These are phyloP conservation scores for Haliaeetus leucogaster DNA, from an alignment of 2,113 vertebrate species.

Conservation along the genomic window DNA sequence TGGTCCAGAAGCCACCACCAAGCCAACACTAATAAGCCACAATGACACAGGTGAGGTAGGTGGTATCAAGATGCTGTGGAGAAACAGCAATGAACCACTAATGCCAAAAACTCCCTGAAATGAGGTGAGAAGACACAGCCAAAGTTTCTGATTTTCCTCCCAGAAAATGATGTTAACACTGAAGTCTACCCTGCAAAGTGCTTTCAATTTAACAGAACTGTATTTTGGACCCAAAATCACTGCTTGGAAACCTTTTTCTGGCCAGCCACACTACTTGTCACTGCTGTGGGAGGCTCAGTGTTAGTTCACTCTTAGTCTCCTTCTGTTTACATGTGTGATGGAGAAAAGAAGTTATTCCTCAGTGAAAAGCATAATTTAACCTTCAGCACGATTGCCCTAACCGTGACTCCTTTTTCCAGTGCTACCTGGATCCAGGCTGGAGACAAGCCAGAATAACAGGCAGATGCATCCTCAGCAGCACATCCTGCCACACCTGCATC, in stretches of 20 bases:
- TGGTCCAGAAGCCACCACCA: background rate
- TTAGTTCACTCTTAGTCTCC: background rate
- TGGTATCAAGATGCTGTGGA: background rate
- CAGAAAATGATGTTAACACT: background rate
- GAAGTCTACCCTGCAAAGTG: background rate
- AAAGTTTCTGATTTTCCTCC: background rate
- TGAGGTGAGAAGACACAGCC: background rate
- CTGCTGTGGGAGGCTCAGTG: background rate
- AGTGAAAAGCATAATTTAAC: background rate
- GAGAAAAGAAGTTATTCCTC: background rate
- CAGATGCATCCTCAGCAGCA: background rate
- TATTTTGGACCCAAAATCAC: background rate
- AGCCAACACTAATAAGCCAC: background rate
- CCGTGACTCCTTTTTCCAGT: background rate
- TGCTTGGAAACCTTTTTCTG: background rate
- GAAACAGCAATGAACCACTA: background rate
- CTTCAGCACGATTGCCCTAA: background rate
- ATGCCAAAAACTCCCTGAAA: background rate
- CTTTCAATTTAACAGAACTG: background rate
- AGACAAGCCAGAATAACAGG: rapidly evolving
- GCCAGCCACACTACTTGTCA: background rate
- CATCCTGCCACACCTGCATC: background rate
- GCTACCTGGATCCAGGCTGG: background rate
- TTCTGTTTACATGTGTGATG: background rate
- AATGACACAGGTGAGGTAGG: background rate